Evolutionary conservation across 2,113 vertebrate species (phyloP), one percentile per base, ranked within the genome.

Genomic region (Peromyscus leucopus): DNA sequence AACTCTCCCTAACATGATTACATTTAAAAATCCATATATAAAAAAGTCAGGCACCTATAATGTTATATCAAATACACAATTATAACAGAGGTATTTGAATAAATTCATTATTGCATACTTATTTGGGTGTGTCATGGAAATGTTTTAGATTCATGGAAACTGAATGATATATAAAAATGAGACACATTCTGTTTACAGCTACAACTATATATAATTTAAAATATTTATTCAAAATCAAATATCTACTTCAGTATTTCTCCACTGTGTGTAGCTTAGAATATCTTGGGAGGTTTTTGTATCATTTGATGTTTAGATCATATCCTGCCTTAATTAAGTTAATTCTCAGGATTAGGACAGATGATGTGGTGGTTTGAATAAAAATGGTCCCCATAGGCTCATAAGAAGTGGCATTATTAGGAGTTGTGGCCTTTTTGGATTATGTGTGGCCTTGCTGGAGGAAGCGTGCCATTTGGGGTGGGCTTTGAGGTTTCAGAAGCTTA

Each of bases 11-110:
- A 85, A 46, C 22, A 78, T 0, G 2, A 83, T 76, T 48, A 89
- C 9, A 96, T 90, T 90, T 90, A 78, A 36, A 93, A 91, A 92
- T 82, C 6, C 9, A 46, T 67, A 63, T 86, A 79, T 96, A 17
- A 51, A 97, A 87, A 94, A 59, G n/a, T 59, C 19, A n/a, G 57
- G 10, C 11, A 59, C 55, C 31, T 87, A 5, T 94, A 63, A 71
- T 65, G 5, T 42, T 59, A 74, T 61, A 94, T 48, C 31, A 96
- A 80, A 55, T 75, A 78, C 2, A 87, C 65, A 42, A 93, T 7
- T 79, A 79, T 79, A 79, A 33, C 17, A 33, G 15, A 55, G 19
- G 31, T n/a, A 89, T 76, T 93, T 88, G 57, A 92, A 90, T 2
- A 76, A 26, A 65, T 8, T 48, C 1, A 42, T 13, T 9, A 91